Conservation (phyloP, 2,888 invertebrate genomes). For the Iselma pallidipennis region DNA sequence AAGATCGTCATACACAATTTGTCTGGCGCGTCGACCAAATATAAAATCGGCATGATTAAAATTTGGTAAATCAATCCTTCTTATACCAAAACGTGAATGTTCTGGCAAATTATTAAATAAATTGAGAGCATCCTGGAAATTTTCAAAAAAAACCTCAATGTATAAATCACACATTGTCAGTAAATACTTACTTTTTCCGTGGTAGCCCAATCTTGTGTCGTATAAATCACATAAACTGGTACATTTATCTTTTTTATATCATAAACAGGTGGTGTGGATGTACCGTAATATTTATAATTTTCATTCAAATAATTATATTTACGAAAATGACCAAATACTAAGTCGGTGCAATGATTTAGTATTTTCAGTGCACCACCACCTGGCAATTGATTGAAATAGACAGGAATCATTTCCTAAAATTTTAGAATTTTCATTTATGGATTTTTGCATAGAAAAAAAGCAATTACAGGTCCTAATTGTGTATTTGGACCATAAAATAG, state of each 20-base stretch:
- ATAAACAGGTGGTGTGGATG: constrained; percentile 59
- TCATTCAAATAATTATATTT: constrained; percentile 59
- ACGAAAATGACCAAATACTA: constrained; percentile 54
- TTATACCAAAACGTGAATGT: constrained; percentile 56
- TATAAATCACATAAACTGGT: constrained; percentile 61
- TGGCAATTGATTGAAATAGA: constrained; percentile 50
- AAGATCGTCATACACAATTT: constrained; percentile 59
- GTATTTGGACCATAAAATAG: constrained; percentile 50
- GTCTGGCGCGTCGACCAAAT: constrained; percentile 64
- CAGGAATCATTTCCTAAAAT: constrained; percentile 48
- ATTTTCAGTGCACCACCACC: constrained; percentile 51
- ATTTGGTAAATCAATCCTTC: constrained; percentile 62
- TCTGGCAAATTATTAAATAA: constrained; percentile 61
- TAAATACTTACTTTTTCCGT: constrained; percentile 56
- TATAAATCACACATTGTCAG: not conserved
- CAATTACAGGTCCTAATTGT: constrained; percentile 45
- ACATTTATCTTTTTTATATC: constrained; percentile 57
- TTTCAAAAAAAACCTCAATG: not conserved
- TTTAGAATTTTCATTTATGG: not conserved
- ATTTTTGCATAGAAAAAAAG: not conserved
- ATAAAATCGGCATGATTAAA: constrained; percentile 77
- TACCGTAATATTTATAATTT: constrained; percentile 58
- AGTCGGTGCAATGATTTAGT: constrained; percentile 48
- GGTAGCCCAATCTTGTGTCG: constrained; percentile 63
- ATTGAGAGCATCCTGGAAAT: constrained; percentile 61